Conservation (phyloP, 2,888 invertebrate genomes). For the Herminia tarsipennalis region DNA sequence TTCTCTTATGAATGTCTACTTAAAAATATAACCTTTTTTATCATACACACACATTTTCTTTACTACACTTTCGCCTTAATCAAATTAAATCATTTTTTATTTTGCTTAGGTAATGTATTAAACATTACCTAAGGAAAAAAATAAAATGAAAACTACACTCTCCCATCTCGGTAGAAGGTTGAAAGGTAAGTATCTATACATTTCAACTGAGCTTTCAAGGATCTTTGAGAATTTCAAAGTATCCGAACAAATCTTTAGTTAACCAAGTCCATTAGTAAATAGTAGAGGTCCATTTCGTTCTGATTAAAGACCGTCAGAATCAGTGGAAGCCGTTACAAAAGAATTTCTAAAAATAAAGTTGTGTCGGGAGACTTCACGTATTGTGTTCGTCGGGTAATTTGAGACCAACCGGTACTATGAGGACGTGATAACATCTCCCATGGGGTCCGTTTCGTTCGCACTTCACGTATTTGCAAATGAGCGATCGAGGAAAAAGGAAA, state of each 20-base stretch:
- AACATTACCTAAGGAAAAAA: no score
- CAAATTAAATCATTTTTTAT: no score
- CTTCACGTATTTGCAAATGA: conserved; percentile 45
- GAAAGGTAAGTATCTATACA: no score
- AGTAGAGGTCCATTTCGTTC: conserved; percentile 37
- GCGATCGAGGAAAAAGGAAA: conserved; percentile 33
- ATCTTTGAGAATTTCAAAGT: conserved; percentile 13
- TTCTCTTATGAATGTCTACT: no score
- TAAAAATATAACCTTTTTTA: no score
- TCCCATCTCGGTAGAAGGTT: no score
- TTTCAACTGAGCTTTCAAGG: conserved; percentile 9
- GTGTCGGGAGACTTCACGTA: conserved; percentile 26
- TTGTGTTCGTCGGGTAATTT: conserved; percentile 45
- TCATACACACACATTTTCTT: no score
- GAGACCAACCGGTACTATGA: conserved; percentile 32
- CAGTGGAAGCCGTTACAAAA: conserved; percentile 26
- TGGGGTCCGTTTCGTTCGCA: conserved; percentile 21
- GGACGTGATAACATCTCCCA: conserved; percentile 27
- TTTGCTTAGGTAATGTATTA: no score
- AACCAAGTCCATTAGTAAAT: conserved; percentile 43
- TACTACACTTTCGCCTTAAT: no score
- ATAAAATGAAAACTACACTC: no score
- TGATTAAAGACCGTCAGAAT: conserved; percentile 39
- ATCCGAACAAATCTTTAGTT: conserved; percentile 36
- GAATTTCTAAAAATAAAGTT: conserved; percentile 34